These are phyloP conservation scores for Cryptomyrus ogoouensis DNA, from an alignment of 2,113 vertebrate genomes.

Conservation along the genomic window DNA sequence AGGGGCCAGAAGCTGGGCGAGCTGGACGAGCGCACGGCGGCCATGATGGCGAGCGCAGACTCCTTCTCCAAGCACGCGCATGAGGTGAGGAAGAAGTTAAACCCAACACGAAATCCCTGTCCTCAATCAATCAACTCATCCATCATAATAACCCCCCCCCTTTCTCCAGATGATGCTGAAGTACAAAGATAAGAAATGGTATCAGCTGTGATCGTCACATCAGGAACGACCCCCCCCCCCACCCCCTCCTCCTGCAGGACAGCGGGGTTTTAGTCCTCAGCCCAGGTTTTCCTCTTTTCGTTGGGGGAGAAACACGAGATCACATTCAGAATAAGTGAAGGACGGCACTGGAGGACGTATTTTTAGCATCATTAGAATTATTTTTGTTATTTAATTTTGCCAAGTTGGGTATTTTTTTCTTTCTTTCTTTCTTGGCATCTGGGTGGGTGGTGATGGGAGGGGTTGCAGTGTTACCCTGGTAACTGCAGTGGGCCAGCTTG, in stretches of 20 bases:
- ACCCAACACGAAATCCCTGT: background rate
- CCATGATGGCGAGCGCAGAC: constrained; percentile 92
- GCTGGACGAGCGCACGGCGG: constrained; percentile 91
- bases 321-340: background rate
- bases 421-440: background rate
- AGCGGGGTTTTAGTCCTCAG: background rate
- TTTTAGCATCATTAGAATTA: background rate
- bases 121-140: background rate
- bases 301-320: background rate
- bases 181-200: constrained; percentile 99
- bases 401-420: background rate
- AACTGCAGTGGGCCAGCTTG: background rate
- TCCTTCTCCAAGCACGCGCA: constrained; percentile 96
- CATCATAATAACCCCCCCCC: background rate
- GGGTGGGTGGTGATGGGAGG: background rate
- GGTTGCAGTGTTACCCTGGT: background rate
- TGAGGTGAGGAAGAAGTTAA: constrained; percentile 59
- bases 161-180: constrained; percentile 87
- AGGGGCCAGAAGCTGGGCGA: constrained; percentile 93
- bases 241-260: constrained; percentile 25
- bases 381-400: background rate
- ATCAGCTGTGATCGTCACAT: constrained; percentile 83
- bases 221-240: constrained; percentile 38
- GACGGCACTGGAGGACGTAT: background rate
- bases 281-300: background rate